These are phyloP conservation scores for Caenorhabditis uteleia DNA, from an alignment of 2,888 invertebrate genomes.

Conservation along the genomic window DNA sequence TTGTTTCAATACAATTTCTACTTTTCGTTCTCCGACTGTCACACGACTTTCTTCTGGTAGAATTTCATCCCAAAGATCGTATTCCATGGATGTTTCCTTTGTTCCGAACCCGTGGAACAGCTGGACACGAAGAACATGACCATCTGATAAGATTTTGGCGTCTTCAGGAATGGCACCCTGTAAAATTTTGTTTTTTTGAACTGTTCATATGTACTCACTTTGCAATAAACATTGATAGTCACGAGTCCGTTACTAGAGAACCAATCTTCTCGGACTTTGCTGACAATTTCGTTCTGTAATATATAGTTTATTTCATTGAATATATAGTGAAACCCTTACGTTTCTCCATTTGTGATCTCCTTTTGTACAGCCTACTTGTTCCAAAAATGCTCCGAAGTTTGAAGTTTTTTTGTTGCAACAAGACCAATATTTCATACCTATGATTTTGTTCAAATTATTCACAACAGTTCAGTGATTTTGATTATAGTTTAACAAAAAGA, in stretches of 20 bases:
- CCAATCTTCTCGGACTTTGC: constrained; percentile 67
- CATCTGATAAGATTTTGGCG: constrained; percentile 83
- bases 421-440: constrained; percentile 67
- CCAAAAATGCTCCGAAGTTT: constrained; percentile 89
- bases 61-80: constrained; percentile 66
- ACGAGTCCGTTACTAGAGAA: constrained; percentile 60
- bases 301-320: background rate
- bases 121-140: constrained; percentile 74
- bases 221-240: constrained; percentile 66
- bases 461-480: too few species aligned
- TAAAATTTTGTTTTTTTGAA: constrained; percentile 5
- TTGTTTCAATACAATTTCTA: constrained; percentile 64
- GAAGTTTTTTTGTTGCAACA: constrained; percentile 91
- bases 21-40: constrained; percentile 62
- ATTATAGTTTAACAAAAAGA: too few species aligned
- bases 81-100: constrained; percentile 49
- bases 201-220: constrained; percentile 14
- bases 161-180: constrained; percentile 82
- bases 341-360: constrained; percentile 87
- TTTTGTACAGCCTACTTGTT: constrained; percentile 85
- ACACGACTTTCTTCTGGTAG: constrained; percentile 53
- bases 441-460: too few species aligned
- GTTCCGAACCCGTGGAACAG: constrained; percentile 63
- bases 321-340: constrained; percentile 63
- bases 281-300: constrained; percentile 59